phyloP scores from a whole-genome alignment of 2,888 invertebrate species.

The Nipponacmea schrenckii region DNA sequence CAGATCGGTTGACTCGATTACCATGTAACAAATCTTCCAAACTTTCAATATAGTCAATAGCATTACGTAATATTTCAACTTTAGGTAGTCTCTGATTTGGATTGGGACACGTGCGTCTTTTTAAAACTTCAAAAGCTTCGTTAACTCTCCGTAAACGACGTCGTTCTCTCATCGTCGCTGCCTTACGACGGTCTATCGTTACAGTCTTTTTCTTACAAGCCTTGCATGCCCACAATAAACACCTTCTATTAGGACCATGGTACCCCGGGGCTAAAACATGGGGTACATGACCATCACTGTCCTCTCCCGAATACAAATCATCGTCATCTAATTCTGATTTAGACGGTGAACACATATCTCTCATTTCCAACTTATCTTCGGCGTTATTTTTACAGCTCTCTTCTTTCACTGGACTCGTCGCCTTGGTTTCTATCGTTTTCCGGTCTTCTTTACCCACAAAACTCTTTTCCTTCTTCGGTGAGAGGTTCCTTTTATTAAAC shows the following conservation, averaged over 20 bases:
- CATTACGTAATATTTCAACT: constrained; percentile 95
- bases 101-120: constrained; percentile 91
- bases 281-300: constrained; percentile 53
- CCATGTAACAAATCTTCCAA: constrained; percentile 70
- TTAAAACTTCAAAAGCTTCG: constrained; percentile 95
- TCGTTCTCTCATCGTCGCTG: constrained; percentile 94
- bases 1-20: constrained; percentile 44
- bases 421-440: constrained; percentile 17
- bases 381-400: constrained; percentile 19
- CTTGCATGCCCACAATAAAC: constrained; percentile 96
- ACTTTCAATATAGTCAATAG: constrained; percentile 94
- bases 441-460: constrained; percentile 11
- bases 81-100: constrained; percentile 97
- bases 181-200: constrained; percentile 94
- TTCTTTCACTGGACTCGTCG: constrained; percentile 9
- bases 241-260: constrained; percentile 74
- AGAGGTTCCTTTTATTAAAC: constrained; percentile 4
- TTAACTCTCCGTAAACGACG: constrained; percentile 95
- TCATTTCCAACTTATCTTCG: constrained; percentile 35
- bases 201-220: constrained; percentile 93
- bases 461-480: constrained; percentile 20
- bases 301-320: constrained; percentile 43
- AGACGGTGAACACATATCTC: constrained; percentile 38
- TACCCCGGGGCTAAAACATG: constrained; percentile 69
- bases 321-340: constrained; percentile 34